Percentiles rank a stretch among this genome's conserved stretches.
Conservation (phyloP, 2,113 vertebrate species). For the Hemiscyllium ocellatum region DNA sequence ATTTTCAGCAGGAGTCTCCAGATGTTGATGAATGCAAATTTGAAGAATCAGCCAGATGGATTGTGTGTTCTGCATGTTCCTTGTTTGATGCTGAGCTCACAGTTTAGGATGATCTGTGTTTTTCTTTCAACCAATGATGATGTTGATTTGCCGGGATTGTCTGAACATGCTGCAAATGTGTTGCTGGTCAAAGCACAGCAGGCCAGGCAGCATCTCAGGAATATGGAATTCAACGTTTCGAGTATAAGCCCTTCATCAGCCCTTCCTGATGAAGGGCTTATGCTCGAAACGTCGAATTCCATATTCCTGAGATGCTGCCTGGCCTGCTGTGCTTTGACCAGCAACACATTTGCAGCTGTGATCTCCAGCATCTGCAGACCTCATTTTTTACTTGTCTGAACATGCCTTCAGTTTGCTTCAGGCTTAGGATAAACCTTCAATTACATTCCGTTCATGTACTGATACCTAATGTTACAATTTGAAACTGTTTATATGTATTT, state of each 20-base stretch:
- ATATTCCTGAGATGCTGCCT: no score
- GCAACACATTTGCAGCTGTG: no score
- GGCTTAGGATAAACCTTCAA: not conserved
- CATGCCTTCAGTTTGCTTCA: not conserved
- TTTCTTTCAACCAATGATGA: not conserved
- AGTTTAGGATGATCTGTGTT: not conserved
- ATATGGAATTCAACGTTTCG: no score
- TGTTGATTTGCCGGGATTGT: not conserved
- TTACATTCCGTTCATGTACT: not conserved
- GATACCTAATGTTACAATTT: not conserved
- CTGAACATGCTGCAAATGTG: not conserved
- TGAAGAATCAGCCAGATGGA: not conserved
- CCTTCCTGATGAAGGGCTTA: no score
- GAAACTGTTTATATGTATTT: not conserved
- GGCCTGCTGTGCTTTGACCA: no score
- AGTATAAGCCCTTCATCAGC: no score
- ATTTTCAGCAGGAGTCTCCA: not conserved
- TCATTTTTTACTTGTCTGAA: no score
- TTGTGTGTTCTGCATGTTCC: not conserved
- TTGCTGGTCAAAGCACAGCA: no score
- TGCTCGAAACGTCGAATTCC: no score
- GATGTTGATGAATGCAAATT: not conserved
- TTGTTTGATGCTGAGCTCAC: not conserved
- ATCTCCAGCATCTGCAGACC: no score
- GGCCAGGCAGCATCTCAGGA: no score